These are phyloP conservation scores for Aviceda subcristata DNA, from an alignment of 2,113 vertebrate species.

Conservation along the genomic window DNA sequence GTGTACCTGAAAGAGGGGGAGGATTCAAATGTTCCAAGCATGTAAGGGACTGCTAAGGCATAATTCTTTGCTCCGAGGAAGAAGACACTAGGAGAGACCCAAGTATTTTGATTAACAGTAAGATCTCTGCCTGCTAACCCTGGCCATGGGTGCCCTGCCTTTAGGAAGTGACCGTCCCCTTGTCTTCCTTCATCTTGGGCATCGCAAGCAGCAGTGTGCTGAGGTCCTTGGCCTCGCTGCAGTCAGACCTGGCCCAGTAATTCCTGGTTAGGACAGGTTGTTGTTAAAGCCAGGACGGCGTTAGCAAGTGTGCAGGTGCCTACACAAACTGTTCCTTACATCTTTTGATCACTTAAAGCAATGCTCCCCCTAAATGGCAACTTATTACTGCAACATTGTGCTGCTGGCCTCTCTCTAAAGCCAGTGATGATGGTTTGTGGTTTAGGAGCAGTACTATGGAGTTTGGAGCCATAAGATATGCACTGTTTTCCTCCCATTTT, in stretches of 20 bases:
- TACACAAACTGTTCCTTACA: not conserved
- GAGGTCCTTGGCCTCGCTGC: not conserved
- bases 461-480: conserved; percentile 1
- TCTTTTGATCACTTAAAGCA: not conserved
- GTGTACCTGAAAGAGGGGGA: not conserved
- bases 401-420: not conserved
- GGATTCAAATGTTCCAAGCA: not conserved
- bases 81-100: not conserved
- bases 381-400: not conserved
- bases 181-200: conserved; percentile 24
- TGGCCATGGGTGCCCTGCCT: not conserved
- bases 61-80: not conserved
- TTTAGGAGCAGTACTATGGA: not conserved
- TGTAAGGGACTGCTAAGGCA: not conserved
- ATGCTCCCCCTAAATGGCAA: not conserved
- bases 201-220: not conserved
- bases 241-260: not conserved
- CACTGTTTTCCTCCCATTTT: not conserved
- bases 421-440: not conserved
- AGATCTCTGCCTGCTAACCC: not conserved
- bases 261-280: not conserved
- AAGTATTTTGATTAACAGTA: not conserved
- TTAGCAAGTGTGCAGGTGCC: not conserved
- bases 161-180: not conserved
- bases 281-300: not conserved